phyloP scores from a whole-genome alignment of 1,140 invertebrate species.

The Solenopsis invicta region DNA sequence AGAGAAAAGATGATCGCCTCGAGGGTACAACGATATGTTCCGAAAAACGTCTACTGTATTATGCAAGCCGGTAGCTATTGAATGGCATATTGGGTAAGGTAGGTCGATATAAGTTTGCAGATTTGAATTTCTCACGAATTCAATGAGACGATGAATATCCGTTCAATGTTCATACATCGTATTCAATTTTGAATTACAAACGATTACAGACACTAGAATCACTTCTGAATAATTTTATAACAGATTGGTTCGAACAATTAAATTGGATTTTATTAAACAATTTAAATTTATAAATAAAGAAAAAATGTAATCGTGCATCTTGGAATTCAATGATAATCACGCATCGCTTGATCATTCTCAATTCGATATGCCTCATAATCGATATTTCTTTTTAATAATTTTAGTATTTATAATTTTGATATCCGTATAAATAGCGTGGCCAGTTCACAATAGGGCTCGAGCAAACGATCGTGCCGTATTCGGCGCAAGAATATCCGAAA shows the following conservation, averaged over 20 bases:
- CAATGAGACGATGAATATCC: constrained; percentile 6
- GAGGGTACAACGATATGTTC: constrained; percentile 47
- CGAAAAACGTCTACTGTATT: constrained; percentile 38
- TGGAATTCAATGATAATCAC: constrained; percentile 1
- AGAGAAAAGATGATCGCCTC: constrained; percentile 49
- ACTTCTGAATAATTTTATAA: not conserved
- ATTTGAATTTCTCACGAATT: constrained; percentile 54
- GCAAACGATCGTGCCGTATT: constrained; percentile 50
- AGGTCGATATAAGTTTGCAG: constrained; percentile 10
- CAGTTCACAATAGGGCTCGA: constrained; percentile 22
- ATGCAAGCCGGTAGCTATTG: constrained; percentile 33
- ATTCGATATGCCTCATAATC: not conserved
- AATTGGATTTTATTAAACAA: not conserved
- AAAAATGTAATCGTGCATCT: not conserved
- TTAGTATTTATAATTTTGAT: constrained; percentile 12
- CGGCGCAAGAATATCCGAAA: constrained; percentile 57
- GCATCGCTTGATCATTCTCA: not conserved
- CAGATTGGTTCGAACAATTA: not conserved
- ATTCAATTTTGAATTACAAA: not conserved
- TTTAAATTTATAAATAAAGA: not conserved
- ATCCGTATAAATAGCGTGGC: constrained; percentile 39
- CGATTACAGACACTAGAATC: too few relatives aligned
- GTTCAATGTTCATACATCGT: not conserved
- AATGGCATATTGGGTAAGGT: constrained; percentile 12
- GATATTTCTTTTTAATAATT: constrained; percentile 44